phyloP scores from a whole-genome alignment of 2,888 invertebrate genomes.

The Nomada ruficornis region DNA sequence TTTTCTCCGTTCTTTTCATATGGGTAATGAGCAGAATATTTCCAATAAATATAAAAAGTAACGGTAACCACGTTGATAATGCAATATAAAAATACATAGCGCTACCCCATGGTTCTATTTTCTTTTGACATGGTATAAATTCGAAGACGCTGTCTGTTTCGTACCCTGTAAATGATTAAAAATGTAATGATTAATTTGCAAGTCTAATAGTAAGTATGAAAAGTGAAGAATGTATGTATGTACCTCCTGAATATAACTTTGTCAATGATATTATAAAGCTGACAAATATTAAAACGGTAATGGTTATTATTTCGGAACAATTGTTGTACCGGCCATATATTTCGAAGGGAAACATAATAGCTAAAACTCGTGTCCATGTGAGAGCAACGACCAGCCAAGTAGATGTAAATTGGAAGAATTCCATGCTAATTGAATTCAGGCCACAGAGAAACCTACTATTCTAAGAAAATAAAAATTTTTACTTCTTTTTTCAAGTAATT shows the following conservation, averaged over 20 bases:
- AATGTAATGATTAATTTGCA: not conserved
- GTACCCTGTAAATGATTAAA: slow-evolving; percentile 76
- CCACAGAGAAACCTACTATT: slow-evolving; percentile 76
- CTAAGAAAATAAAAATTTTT: slow-evolving; percentile 58
- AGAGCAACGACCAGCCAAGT: slow-evolving; percentile 83
- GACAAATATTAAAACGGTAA: slow-evolving; percentile 68
- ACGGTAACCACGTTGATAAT: slow-evolving; percentile 82
- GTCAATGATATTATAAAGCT: slow-evolving; percentile 77
- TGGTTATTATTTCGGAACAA: slow-evolving; percentile 70
- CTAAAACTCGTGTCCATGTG: slow-evolving; percentile 80
- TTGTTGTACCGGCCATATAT: slow-evolving; percentile 64
- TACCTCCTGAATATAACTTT: slow-evolving; percentile 80
- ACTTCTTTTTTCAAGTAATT: slow-evolving; percentile 9
- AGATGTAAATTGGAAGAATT: slow-evolving; percentile 81
- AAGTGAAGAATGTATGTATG: slow-evolving; percentile 20
- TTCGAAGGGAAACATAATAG: slow-evolving; percentile 75
- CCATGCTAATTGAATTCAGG: slow-evolving; percentile 76
- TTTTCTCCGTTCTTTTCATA: slow-evolving; percentile 75
- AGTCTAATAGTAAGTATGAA: not conserved
- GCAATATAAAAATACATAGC: slow-evolving; percentile 81
- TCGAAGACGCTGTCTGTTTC: slow-evolving; percentile 83
- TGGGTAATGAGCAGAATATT: slow-evolving; percentile 79
- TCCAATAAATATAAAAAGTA: slow-evolving; percentile 80
- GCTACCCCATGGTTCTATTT: slow-evolving; percentile 78
- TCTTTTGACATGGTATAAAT: slow-evolving; percentile 79